Conservation (phyloP, 2,888 invertebrate genomes). For the Tribolium freemani region DNA sequence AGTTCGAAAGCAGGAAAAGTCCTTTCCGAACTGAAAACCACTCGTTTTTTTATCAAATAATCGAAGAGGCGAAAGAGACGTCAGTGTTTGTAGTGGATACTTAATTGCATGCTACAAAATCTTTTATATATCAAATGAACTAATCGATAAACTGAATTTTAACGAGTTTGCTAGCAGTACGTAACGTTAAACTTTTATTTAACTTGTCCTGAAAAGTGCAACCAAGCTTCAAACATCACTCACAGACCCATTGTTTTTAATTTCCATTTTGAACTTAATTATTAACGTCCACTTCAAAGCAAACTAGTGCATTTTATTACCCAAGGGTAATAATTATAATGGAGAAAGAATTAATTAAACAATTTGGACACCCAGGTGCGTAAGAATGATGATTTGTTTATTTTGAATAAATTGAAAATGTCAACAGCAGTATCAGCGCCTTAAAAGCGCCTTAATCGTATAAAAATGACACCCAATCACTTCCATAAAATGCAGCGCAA, state of each 20-base stretch:
- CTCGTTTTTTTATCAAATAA: no score
- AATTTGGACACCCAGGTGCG: neutral
- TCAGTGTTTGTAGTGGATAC: no score
- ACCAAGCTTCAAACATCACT: neutral
- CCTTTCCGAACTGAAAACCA: no score
- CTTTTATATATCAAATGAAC: no score
- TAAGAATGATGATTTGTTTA: neutral
- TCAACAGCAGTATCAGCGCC: neutral
- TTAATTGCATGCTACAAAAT: no score
- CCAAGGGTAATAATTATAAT: conserved; percentile 1
- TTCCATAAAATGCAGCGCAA: conserved; percentile 5
- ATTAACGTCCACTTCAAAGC: neutral
- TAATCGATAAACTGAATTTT: no score
- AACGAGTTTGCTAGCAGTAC: no score
- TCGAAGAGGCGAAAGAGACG: no score
- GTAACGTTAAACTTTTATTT: no score
- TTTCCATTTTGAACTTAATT: neutral
- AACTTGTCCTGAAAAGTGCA: no score
- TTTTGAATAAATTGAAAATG: neutral
- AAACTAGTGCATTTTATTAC: neutral
- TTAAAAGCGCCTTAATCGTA: conserved; percentile 5
- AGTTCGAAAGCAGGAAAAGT: no score
- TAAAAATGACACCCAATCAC: conserved; percentile 7
- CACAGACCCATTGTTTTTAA: neutral
- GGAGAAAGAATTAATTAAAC: no score